Percentiles rank a stretch among this genome's conserved stretches.
Evolutionary conservation across 2,888 invertebrate genomes (phyloP).

Genomic region (Ormia ochracea): DNA sequence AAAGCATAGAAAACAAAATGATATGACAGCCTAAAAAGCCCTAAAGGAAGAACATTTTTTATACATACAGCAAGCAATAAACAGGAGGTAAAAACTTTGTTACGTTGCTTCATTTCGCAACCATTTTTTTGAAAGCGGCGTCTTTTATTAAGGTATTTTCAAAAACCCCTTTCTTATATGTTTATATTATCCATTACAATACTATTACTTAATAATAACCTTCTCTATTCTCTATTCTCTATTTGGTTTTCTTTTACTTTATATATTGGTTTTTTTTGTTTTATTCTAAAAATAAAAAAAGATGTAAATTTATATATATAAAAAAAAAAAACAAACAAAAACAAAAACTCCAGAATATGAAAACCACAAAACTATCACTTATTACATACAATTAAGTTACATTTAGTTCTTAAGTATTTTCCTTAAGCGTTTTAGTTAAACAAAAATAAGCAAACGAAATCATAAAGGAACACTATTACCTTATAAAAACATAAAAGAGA

Average conservation of each 20-base stretch:
- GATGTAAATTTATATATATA: too few species aligned
- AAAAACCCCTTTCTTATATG: constrained; percentile 28
- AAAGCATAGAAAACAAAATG: background rate
- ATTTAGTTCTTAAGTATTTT: constrained; percentile 53
- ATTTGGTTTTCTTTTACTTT: background rate
- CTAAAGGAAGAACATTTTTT: constrained; percentile 15
- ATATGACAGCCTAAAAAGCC: constrained; percentile 31
- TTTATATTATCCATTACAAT: too few species aligned
- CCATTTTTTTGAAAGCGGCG: constrained; percentile 36
- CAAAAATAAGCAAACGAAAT: constrained; percentile 23
- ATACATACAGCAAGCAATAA: constrained; percentile 25
- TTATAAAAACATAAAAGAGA: constrained; percentile 27
- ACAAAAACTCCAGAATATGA: background rate
- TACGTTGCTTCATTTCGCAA: constrained; percentile 22
- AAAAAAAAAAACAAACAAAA: constrained; percentile 3
- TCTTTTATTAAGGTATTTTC: constrained; percentile 39
- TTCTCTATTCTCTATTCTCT: background rate
- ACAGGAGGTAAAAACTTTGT: constrained; percentile 29
- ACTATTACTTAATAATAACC: constrained; percentile 21
- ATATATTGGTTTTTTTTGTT: too few species aligned
- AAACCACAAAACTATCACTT: constrained; percentile 14
- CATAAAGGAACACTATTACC: constrained; percentile 61
- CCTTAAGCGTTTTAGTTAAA: constrained; percentile 53
- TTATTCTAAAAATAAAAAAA: too few species aligned
- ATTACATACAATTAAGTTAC: constrained; percentile 57